Percentiles rank a stretch among this genome's conserved stretches.
These are phyloP conservation scores for Lasioglossum albipes DNA, from an alignment of 1,140 invertebrate genomes.

Conservation along the genomic window DNA sequence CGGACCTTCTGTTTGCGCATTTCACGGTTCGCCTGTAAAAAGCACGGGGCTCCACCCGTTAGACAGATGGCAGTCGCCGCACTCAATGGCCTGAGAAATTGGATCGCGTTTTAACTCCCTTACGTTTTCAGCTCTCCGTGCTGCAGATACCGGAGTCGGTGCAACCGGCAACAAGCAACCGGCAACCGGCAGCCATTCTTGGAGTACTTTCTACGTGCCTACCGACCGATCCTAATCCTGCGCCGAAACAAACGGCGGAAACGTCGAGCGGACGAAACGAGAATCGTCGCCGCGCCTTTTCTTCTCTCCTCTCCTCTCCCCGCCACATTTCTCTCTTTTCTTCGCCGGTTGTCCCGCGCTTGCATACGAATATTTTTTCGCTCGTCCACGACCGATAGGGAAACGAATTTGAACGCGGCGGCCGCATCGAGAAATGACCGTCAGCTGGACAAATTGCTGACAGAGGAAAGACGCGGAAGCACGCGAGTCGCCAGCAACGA, in stretches of 20 bases:
- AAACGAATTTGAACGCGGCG: neutral
- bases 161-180: too few species aligned
- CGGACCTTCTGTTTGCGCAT: slow-evolving; percentile 80
- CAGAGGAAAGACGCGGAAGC: slow-evolving; percentile 35
- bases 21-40: slow-evolving; percentile 80
- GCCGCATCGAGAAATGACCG: slow-evolving; percentile 31
- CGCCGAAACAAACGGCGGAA: neutral
- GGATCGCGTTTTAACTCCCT: slow-evolving; percentile 81
- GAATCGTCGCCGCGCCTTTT: too few species aligned
- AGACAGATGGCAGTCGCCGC: slow-evolving; percentile 80
- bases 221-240: neutral
- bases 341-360: neutral
- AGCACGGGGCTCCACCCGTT: slow-evolving; percentile 71
- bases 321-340: too few species aligned
- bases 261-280: neutral
- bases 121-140: slow-evolving; percentile 71
- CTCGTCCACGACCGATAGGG: neutral
- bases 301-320: too few species aligned
- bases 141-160: slow-evolving; percentile 45
- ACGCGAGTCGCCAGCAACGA: slow-evolving; percentile 37
- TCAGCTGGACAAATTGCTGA: slow-evolving; percentile 54
- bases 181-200: neutral
- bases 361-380: slow-evolving; percentile 18
- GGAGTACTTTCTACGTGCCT: slow-evolving; percentile 4
- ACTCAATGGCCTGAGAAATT: slow-evolving; percentile 81